phyloP scores from a whole-genome alignment of 2,113 vertebrate species.

The Chaetura pelagica region DNA sequence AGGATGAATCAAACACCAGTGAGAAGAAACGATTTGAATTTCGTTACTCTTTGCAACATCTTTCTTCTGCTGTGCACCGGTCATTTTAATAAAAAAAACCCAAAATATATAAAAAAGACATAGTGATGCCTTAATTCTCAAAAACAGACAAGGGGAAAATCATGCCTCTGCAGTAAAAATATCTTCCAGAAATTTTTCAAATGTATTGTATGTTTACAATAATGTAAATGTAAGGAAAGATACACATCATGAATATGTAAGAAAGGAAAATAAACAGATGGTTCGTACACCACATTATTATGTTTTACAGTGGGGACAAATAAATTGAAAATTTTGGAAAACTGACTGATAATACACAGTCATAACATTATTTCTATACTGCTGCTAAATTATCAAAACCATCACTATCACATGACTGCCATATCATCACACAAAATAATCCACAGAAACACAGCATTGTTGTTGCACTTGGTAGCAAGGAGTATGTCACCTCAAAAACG shows the following conservation, averaged over 20 bases:
- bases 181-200: not conserved
- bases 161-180: not conserved
- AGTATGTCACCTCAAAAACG: slow-evolving; percentile 23
- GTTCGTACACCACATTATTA: not conserved
- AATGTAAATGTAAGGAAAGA: not conserved
- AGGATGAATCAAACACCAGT: not conserved
- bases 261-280: slow-evolving; percentile 13
- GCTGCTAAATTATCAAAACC: slow-evolving; percentile 49
- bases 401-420: slow-evolving; percentile 29
- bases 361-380: not conserved
- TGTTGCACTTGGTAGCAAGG: slow-evolving; percentile 5
- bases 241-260: not conserved
- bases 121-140: not conserved
- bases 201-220: not conserved
- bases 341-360: not conserved
- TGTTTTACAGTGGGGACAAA: not conserved
- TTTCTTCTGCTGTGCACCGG: not conserved
- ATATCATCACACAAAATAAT: slow-evolving; percentile 36
- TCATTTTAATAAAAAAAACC: slow-evolving; percentile 7
- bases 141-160: not conserved
- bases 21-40: slow-evolving; percentile 17
- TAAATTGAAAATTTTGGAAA: not conserved
- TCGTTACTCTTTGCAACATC: not conserved
- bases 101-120: not conserved
- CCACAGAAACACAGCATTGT: not conserved